Base-by-base conservation (phyloP, 2,113 vertebrate genomes). In the Mirza zaza region DNA sequence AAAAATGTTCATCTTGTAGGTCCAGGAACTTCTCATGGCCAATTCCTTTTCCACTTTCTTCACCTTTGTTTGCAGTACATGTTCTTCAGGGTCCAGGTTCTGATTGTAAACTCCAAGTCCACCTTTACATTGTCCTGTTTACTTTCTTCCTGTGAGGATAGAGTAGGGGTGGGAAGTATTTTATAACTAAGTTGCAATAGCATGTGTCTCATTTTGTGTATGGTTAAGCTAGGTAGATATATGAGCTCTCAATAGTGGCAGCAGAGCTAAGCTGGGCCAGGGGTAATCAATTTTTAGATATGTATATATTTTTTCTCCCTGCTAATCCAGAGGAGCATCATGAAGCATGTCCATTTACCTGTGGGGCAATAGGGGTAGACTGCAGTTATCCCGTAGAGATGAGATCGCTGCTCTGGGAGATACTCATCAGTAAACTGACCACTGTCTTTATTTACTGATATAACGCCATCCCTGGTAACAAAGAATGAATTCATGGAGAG, bases 301-400 rank as follows among this genome's bases (percentile, higher is more conserved):
- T 21, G 8, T 57, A 21, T 55, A 55, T 59, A 50, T 50, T 12
- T 8, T 27, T 5, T 63, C 25, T 12, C 76, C 45, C 67, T 18
- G 36, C 55, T 95, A 48, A 65, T 21, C 55, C 52, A 48, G 1
- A 93, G 83, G 48, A 32, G 32, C n/a, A 42, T 17, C 6, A 1
- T 73, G 25, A 23, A 27, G 90, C 48, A 0, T 27, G 2, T 42
- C 11, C 32, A 11, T 91, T 98, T 98, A 99, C 99, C 99, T 99
- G 98, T 98, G 96, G 99, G 98, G 98, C 99, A 99, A 96, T 99
- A 99, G 83, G 98, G 99, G 52, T 99, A 98, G 80, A 99, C 99
- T 2, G 99, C 99, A 68, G 99, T 99, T 96, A 99, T 99, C 93
- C 99, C 99, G 0, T 99, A 99, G 96, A 99, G 99, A 68, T 99